phyloP scores from a whole-genome alignment of 1,140 invertebrate species.

The Aleiodes sp. region DNA sequence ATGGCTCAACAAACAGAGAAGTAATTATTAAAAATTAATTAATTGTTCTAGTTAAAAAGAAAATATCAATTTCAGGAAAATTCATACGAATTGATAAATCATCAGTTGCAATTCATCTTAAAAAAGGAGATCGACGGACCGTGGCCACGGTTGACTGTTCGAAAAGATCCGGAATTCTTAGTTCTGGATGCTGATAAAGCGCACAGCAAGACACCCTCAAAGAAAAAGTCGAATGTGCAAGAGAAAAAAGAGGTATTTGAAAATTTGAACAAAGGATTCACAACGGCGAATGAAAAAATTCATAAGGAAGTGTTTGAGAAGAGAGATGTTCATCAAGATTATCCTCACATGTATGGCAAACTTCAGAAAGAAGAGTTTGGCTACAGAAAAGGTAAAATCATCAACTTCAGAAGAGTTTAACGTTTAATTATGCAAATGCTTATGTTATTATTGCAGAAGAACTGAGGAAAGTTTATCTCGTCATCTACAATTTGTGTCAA shows the following conservation, averaged over 20 bases:
- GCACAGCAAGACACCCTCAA: neutral
- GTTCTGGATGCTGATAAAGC: conserved; percentile 1
- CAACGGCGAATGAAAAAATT: conserved; percentile 66
- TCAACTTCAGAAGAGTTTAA: conserved; percentile 20
- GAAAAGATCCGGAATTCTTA: neutral
- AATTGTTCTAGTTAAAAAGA: conserved; percentile 52
- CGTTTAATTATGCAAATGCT: conserved; percentile 21
- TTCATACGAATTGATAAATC: conserved; percentile 29
- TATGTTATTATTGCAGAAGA: conserved; percentile 71
- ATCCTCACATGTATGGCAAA: conserved; percentile 79
- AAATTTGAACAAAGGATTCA: conserved; percentile 66
- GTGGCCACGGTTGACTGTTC: conserved; percentile 10
- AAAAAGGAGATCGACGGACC: neutral
- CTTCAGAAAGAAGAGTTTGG: conserved; percentile 83
- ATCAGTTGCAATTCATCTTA: conserved; percentile 23
- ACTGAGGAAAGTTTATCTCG: conserved; percentile 85
- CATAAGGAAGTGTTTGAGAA: conserved; percentile 71
- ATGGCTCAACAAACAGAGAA: conserved; percentile 77
- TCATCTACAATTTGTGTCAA: conserved; percentile 92
- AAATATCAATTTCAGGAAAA: conserved; percentile 18
- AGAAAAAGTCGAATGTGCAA: neutral
- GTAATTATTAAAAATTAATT: conserved; percentile 76
- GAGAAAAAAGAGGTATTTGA: neutral
- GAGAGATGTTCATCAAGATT: conserved; percentile 77
- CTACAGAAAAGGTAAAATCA: conserved; percentile 74